A percentile compares a stretch with the other conserved stretches of the same genome.
Evolutionary conservation across 53 echinoderm and acorn worm species (phyloP).

Genomic region (Crossaster papposus): DNA sequence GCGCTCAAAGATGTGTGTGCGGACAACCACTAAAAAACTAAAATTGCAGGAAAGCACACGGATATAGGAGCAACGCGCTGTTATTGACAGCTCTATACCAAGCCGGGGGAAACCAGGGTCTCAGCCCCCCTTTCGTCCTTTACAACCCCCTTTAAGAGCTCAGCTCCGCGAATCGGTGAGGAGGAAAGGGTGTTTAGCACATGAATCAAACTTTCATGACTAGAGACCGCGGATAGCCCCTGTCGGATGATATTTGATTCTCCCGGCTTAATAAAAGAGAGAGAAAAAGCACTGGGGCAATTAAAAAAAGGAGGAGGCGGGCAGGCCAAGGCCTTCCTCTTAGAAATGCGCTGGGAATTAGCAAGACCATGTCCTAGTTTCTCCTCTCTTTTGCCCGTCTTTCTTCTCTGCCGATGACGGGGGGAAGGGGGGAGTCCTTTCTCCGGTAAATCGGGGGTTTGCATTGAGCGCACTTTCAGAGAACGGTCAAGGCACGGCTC

Average conservation of each 20-base stretch:
- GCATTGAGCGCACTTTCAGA: slow-evolving; percentile 25
- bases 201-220: slow-evolving; percentile 58
- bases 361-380: slow-evolving; percentile 46
- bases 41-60: neutral
- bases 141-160: neutral
- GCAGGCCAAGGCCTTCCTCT: neutral
- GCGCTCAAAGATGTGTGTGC: neutral
- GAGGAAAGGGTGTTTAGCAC: slow-evolving; percentile 53
- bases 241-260: slow-evolving; percentile 55
- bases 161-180: slow-evolving; percentile 6
- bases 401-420: slow-evolving; percentile 1
- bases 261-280: slow-evolving; percentile 6
- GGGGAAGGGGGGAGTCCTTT: slow-evolving; percentile 31
- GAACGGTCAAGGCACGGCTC: slow-evolving; percentile 20
- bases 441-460: slow-evolving; percentile 29
- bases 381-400: neutral
- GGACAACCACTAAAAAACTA: neutral
- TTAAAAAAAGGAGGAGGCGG: slow-evolving; percentile 24
- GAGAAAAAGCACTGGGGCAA: slow-evolving; percentile 21
- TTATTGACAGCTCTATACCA: slow-evolving; percentile 44
- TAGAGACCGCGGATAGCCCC: neutral
- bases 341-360: slow-evolving; percentile 53
- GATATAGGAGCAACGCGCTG: neutral
- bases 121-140: neutral
- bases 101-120: neutral